Evolutionary conservation across 1,140 invertebrate species (phyloP), one percentile per base, ranked within the genome.

Genomic region (Steinernema khuongi): DNA sequence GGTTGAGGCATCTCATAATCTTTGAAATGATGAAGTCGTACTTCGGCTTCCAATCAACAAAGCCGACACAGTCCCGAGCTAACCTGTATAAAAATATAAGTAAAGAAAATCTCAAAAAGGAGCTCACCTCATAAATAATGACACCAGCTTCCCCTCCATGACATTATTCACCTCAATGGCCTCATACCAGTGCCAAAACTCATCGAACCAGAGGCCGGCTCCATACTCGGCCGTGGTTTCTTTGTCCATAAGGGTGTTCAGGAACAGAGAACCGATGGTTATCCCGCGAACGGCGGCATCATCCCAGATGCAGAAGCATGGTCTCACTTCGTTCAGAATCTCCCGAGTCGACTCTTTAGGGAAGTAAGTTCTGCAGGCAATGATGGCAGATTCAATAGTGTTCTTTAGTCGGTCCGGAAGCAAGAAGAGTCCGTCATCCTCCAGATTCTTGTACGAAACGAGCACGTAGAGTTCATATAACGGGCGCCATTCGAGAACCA

Each of bases 401-500:
- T 78, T 81, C 43, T 79, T 79, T 50, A 85, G 83, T 83, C 88
- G 90, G 89, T 88, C 87, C 87, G 89, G 89, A 74, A 88, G 81
- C 26, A 87, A 80, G 50, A 85, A 79, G 1, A 85, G 43, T 0
- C 85, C 83, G 22, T 85, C 85, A 68, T 85, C 79, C 68, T 77
- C 82, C 2, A 84, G 67, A 44, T 80, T 78, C 33, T 79, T 85
- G 71, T 79, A 78, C 26, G 74, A 43, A 11, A 89, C 82, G 36
- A 74, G 73, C 31, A 36, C 74, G 70, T 88, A 85, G 1, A 91
- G 87, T 1, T 93, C 88, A 85, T 92, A 94, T 18, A 96, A 85
- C 36, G 93, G 93, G 80, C 90, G 88, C 94, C 94, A 97, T 73
- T 91, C 90, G 71, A 96, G 86, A 73, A 89, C 88, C 67, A 97